Base-by-base conservation (phyloP, 2,888 invertebrate species). In the Cephonodes hylas region DNA sequence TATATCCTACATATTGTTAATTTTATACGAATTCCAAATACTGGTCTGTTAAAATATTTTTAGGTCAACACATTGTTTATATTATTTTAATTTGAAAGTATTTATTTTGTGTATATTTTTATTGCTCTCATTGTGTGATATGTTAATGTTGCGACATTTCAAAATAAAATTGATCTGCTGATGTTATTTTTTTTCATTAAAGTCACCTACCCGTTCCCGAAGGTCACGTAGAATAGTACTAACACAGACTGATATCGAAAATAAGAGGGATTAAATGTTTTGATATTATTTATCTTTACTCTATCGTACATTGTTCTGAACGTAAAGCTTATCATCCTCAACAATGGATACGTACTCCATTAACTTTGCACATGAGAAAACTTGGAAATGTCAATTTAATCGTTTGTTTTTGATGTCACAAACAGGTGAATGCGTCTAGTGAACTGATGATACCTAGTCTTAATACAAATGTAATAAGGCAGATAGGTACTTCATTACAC, bases 121-220 rank as follows among this genome's bases (percentile, higher is more conserved):
- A 34, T 7, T 59, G n/a, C 27, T 34, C 8, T 59, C 8, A 42
- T 31, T 34, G 25, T 34, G 44, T 20, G 6, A 15, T 34, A 59
- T 60, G 22, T 60, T 60, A 25, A 20, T 58, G 18, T 18, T 27
- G 42, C 20, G 58, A 62, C 48, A 48, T 38, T 48, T 27, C 2
- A 13, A 46, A 60, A 48, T 48, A 58, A 62, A 48, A 46, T 48
- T 46, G 62, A 58, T 48, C 62, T 60, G 48, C 23, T 48, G n/a
- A 34, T 13, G n/a, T 20, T 13, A 13, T 6, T 18, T 2, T 18
- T 57, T 18, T 56, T 34, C 20, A 15, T 8, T 20, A 5, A 45
- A 20, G 7, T 38, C 5, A 13, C 3, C n/a, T 13, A 38, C 1
- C 13, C n/a, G n/a, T 38, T n/a, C n/a, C n/a, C n/a, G n/a, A n/a